Conservation (phyloP, 1,140 invertebrate genomes). For the Drosophila paulistorum region DNA sequence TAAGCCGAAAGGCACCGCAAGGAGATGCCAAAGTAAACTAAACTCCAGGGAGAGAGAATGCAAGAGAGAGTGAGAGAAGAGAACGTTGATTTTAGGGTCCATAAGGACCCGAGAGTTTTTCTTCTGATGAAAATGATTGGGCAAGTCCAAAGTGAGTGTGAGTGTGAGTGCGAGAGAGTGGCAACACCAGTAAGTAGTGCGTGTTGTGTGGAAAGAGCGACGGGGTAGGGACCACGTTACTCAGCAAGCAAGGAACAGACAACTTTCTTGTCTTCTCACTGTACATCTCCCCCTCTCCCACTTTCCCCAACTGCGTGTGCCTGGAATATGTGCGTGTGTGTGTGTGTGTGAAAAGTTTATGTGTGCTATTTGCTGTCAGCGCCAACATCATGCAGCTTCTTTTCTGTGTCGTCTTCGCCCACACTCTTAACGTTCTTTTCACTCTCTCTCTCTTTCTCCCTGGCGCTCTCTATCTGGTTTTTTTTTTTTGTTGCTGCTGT, state of each 20-base stretch:
- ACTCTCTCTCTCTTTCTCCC: too few relatives aligned
- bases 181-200: neutral
- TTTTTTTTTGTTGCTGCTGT: constrained; percentile 52
- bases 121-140: constrained; percentile 17
- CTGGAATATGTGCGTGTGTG: neutral
- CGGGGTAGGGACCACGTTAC: neutral
- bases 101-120: neutral
- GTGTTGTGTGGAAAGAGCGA: neutral
- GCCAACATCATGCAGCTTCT: constrained; percentile 40
- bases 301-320: neutral
- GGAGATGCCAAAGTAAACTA: neutral
- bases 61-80: neutral
- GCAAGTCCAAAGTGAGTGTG: constrained; percentile 8
- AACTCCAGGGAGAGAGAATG: neutral
- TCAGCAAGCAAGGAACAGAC: constrained; percentile 18
- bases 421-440: constrained; percentile 44
- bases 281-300: neutral
- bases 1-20: neutral
- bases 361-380: constrained; percentile 55
- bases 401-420: constrained; percentile 26
- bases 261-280: constrained; percentile 34
- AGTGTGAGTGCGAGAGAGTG: too few relatives aligned
- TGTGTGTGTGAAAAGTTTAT: constrained; percentile 46
- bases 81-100: constrained; percentile 18
- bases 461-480: neutral